These are phyloP conservation scores for Troides aeacus DNA, from an alignment of 2,888 invertebrate species.

Conservation along the genomic window DNA sequence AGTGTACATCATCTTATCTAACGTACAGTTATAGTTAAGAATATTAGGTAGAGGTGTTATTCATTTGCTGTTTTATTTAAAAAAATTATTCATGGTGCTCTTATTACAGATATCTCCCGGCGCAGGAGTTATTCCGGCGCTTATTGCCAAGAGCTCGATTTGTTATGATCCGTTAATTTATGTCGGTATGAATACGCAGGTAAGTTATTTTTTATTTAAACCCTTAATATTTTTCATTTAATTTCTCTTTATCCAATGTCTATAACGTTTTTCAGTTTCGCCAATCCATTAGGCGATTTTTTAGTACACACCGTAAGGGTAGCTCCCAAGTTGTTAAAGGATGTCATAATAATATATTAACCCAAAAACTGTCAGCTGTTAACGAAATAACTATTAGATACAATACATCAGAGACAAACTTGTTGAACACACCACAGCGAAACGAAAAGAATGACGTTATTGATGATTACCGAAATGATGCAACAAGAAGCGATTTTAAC, in stretches of 20 bases:
- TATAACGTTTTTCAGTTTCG: conserved; percentile 62
- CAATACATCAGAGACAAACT: conserved; percentile 51
- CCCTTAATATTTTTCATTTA: background rate
- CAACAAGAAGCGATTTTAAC: conserved; percentile 45
- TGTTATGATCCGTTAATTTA: conserved; percentile 89
- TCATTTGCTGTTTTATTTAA: too few relatives aligned
- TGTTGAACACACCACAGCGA: conserved; percentile 46
- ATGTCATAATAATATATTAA: conserved; percentile 62
- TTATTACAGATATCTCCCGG: conserved; percentile 78
- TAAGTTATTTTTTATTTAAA: conserved; percentile 40
- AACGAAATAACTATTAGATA: conserved; percentile 55
- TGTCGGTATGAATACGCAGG: conserved; percentile 86
- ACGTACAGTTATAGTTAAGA: too few relatives aligned
- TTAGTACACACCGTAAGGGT: conserved; percentile 62
- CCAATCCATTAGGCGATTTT: conserved; percentile 70
- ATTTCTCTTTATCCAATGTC: background rate
- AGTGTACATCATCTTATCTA: too few relatives aligned
- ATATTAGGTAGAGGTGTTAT: too few relatives aligned
- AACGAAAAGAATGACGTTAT: conserved; percentile 45
- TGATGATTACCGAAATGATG: conserved; percentile 49
- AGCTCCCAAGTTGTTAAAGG: conserved; percentile 55
- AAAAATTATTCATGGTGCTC: background rate
- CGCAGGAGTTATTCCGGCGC: conserved; percentile 84
- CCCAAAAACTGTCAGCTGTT: conserved; percentile 58
- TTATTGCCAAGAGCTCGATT: conserved; percentile 88